A percentile compares a stretch with the other conserved stretches of the same genome.
Evolutionary conservation across 2,797 vertebrate species (phyloP).

Genomic region (Xerus rutilus): DNA sequence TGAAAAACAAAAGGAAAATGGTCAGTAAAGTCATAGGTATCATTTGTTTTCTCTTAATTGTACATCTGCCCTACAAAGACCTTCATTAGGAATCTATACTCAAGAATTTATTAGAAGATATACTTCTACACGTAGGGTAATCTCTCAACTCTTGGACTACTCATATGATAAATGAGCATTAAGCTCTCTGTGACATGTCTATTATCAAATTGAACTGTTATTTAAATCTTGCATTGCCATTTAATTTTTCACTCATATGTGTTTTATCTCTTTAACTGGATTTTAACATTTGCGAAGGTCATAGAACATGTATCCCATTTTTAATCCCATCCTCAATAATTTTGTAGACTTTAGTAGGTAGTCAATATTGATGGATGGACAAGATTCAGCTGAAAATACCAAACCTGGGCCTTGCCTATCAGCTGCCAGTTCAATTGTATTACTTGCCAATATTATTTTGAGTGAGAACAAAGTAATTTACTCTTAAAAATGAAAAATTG

Average conservation of each 20-base stretch:
- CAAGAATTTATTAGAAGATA: background rate
- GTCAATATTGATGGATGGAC: background rate
- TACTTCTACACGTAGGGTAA: background rate
- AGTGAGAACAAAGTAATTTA: constrained; percentile 51
- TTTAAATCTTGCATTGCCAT: constrained; percentile 61
- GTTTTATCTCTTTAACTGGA: constrained; percentile 33
- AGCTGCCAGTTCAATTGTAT: constrained; percentile 39
- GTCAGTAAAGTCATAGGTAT: background rate
- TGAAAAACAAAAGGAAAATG: background rate
- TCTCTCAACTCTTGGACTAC: background rate
- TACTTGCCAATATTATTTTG: constrained; percentile 70
- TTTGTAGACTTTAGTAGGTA: constrained; percentile 11
- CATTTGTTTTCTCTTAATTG: background rate
- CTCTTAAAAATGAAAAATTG: constrained; percentile 62
- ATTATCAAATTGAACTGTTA: constrained; percentile 59
- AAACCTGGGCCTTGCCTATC: background rate
- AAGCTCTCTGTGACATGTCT: constrained; percentile 35
- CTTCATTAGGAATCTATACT: constrained; percentile 10
- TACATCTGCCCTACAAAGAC: background rate
- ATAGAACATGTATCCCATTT: background rate
- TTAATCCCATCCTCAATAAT: background rate
- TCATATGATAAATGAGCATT: constrained; percentile 49
- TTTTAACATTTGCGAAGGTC: constrained; percentile 49
- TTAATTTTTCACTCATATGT: constrained; percentile 56
- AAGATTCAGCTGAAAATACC: constrained; percentile 40